phyloP scores from a whole-genome alignment of 2,888 invertebrate species.

The Xylota segnis region DNA sequence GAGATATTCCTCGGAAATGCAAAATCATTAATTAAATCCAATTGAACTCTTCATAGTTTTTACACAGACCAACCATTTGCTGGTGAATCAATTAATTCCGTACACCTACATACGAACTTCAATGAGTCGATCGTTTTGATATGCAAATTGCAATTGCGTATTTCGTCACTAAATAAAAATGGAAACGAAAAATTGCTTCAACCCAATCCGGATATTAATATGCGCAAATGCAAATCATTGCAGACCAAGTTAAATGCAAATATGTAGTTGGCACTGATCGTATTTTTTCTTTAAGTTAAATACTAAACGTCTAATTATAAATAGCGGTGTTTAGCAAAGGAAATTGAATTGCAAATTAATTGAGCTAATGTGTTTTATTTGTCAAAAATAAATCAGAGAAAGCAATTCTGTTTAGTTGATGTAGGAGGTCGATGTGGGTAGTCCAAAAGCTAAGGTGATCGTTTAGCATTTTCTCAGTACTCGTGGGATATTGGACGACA shows the following conservation, averaged over 20 bases:
- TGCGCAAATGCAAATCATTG: conserved; percentile 18
- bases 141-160: conserved; percentile 14
- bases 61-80: too few species aligned
- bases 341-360: conserved; percentile 9
- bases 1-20: too few species aligned
- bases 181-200: conserved; percentile 4
- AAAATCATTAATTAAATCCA: too few species aligned
- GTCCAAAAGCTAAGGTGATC: too few species aligned
- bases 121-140: conserved; percentile 11
- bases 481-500: too few species aligned
- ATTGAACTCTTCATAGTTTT: too few species aligned
- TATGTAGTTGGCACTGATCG: neutral
- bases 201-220: conserved; percentile 10
- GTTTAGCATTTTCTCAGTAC: too few species aligned
- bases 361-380: neutral
- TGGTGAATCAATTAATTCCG: neutral
- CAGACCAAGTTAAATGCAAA: neutral
- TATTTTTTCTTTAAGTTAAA: neutral
- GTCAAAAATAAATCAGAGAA: too few species aligned
- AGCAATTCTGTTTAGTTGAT: too few species aligned
- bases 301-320: neutral
- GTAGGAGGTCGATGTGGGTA: too few species aligned
- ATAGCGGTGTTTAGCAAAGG: conserved; percentile 29
- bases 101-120: too few species aligned
- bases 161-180: neutral